Base-by-base conservation (phyloP, 1,140 invertebrate genomes). In the Aphidius gifuensis region DNA sequence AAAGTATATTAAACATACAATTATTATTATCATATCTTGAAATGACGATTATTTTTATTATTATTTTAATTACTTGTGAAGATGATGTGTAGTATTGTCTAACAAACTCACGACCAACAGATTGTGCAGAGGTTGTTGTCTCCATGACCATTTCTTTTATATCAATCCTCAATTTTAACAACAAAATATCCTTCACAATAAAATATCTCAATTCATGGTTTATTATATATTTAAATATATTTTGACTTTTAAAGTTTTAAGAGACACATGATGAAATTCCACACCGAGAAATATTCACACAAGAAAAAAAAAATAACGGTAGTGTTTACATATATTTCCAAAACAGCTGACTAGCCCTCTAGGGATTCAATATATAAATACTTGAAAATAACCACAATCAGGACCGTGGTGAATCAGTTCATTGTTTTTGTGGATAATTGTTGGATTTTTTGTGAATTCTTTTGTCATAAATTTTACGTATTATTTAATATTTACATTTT, bases 51-150 rank as follows among this genome's bases (percentile, higher is more conserved):
- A 16, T 16, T 16, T 16, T 16, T 16, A 16, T 16, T 9, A 48
- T 4, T 51, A 58, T 53, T 51, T 55, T 32, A 61, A 51, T 74
- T 82, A 92, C 90, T 93, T 91, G 77, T 96, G 93, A 64, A 96
- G 85, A 82, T 95, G 91, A 65, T 88, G 85, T 98, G 81, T 98
- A 98, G 80, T 98, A 98, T 84, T 98, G 96, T 78, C 94, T 89
- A 74, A 98, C 96, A 86, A 98, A 98, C 84, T 97, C 95, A 71
- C 94, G 88, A 80, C 95, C 96, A 80, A 97, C 94, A 83, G 87
- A 90, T 80, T 93, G 90, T 72, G 92, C 91, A 72, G 90, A 92
- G 80, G 90, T 90, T 77, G 89, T 86, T 83, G 87, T 89, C 86
- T 93, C 92, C 90, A 93, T 93, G 86, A 94, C 92, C 91, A 93